phyloP scores from a whole-genome alignment of 2,888 invertebrate genomes.

The Volucella inflata region DNA sequence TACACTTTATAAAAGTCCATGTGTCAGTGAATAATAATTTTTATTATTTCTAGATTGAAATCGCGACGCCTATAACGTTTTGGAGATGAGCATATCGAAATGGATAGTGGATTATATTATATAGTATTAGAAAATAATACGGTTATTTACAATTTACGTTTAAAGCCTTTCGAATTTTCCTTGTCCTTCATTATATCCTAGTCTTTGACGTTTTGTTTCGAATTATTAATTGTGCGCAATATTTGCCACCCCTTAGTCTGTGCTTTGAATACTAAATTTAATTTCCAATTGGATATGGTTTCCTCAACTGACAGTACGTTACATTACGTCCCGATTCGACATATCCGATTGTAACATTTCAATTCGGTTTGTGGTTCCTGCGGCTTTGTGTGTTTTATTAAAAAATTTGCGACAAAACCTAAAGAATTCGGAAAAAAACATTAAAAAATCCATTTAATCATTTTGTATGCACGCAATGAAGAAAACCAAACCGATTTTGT shows the following conservation, averaged over 20 bases:
- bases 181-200: too few relatives aligned
- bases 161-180: too few relatives aligned
- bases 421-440: slow-evolving; percentile 9
- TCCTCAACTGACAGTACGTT: slow-evolving; percentile 23
- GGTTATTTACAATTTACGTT: too few relatives aligned
- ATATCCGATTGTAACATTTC: slow-evolving; percentile 23
- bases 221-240: too few relatives aligned
- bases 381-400: slow-evolving; percentile 27
- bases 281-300: not conserved
- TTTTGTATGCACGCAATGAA: slow-evolving; percentile 75
- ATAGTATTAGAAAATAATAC: too few relatives aligned
- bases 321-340: slow-evolving; percentile 34
- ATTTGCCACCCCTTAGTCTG: slow-evolving; percentile 15
- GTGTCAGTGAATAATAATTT: too few relatives aligned
- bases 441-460: not conserved
- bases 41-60: too few relatives aligned
- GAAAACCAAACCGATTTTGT: slow-evolving; percentile 80
- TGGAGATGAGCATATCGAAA: too few relatives aligned
- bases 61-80: too few relatives aligned
- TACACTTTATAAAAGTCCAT: too few relatives aligned
- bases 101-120: too few relatives aligned
- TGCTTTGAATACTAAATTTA: not conserved
- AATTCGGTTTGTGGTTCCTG: slow-evolving; percentile 52
- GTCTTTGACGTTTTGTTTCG: too few relatives aligned
- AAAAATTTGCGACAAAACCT: slow-evolving; percentile 8